Percentiles rank a stretch among this genome's conserved stretches.
Conservation (phyloP, 2,113 vertebrate genomes). For the Cavia aperea region DNA sequence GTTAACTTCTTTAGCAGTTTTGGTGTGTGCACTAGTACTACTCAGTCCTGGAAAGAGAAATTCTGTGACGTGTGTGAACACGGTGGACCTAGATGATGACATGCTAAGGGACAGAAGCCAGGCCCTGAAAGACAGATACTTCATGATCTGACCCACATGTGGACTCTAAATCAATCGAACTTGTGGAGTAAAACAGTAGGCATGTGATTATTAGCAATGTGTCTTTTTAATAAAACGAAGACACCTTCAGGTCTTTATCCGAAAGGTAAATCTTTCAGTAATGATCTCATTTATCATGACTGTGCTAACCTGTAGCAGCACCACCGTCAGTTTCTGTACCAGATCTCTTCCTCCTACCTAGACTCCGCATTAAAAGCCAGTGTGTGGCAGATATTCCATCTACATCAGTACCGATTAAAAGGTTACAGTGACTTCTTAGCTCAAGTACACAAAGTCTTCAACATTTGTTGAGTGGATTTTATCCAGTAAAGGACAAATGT, state of each 20-base stretch:
- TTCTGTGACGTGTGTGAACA: not conserved
- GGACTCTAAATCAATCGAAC: not conserved
- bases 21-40: not conserved
- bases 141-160: not conserved
- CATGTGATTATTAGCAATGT: no score
- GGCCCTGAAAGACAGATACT: not conserved
- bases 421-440: not conserved
- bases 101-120: not conserved
- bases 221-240: not conserved
- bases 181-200: not conserved
- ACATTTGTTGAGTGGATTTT: not conserved
- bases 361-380: not conserved
- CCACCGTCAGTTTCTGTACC: not conserved
- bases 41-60: not conserved
- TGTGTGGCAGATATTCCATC: not conserved
- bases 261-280: not conserved
- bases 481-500: constrained; percentile 21
- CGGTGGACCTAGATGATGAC: not conserved
- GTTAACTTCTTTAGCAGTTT: not conserved
- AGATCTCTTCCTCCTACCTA: not conserved
- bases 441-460: not conserved
- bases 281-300: not conserved
- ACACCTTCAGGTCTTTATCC: not conserved
- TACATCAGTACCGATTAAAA: not conserved
- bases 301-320: not conserved